phyloP scores from a whole-genome alignment of 2,113 vertebrate species.

The Setophaga kirtlandii region DNA sequence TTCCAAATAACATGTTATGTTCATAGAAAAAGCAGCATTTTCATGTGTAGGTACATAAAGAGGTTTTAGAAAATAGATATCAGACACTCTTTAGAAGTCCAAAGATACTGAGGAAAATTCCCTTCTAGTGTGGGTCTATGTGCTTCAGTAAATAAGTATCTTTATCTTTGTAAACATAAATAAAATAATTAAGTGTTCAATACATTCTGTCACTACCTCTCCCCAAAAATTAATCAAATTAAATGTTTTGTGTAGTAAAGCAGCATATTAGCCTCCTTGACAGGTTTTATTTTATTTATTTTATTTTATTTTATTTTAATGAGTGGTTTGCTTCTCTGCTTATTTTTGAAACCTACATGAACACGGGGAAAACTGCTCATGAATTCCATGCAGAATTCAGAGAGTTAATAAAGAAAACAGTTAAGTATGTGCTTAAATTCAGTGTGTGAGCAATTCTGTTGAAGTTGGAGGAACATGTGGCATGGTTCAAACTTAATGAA shows the following conservation, averaged over 20 bases:
- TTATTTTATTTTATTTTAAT: background rate
- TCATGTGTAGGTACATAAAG: background rate
- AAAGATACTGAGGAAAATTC: background rate
- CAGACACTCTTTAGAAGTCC: background rate
- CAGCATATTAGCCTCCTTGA: background rate
- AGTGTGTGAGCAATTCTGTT: background rate
- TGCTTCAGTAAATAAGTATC: background rate
- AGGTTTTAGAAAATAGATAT: background rate
- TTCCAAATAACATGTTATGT: background rate
- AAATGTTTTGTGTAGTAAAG: background rate
- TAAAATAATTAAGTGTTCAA: background rate
- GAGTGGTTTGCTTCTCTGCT: background rate
- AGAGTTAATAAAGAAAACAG: background rate
- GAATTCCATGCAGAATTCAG: background rate
- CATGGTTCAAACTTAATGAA: slow-evolving; percentile 49
- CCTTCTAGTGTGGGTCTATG: background rate
- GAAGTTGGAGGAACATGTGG: slow-evolving; percentile 33
- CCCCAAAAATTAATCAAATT: background rate
- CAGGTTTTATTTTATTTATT: background rate
- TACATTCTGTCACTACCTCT: background rate
- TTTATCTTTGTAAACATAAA: background rate
- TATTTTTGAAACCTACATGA: background rate
- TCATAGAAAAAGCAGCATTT: background rate
- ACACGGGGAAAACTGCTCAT: background rate
- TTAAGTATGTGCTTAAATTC: background rate